Conservation (phyloP, 2,888 invertebrate genomes). For the Pachliopta kotzebuea region DNA sequence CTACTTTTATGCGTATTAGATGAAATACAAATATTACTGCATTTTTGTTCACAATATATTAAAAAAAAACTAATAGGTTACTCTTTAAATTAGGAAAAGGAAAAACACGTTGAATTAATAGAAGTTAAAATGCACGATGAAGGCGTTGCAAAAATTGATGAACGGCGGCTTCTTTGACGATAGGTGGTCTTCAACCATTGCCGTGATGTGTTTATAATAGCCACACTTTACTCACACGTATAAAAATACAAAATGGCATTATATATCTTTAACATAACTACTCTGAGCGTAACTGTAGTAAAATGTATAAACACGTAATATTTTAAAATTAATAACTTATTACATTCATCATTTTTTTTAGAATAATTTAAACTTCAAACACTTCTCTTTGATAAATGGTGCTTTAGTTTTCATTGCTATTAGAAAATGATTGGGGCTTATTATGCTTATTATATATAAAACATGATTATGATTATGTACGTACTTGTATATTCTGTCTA, state of each 20-base stretch:
- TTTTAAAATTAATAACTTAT: background rate
- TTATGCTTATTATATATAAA: no score
- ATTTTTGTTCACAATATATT: background rate
- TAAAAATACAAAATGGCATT: constrained; percentile 52
- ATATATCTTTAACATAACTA: constrained; percentile 39
- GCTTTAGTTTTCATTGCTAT: no score
- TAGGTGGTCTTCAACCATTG: constrained; percentile 69
- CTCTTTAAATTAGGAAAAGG: background rate
- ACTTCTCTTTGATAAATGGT: no score
- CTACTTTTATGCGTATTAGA: background rate
- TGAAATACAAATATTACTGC: background rate
- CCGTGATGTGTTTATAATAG: constrained; percentile 78
- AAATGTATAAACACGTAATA: background rate
- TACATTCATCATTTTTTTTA: background rate
- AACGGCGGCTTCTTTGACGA: constrained; percentile 72
- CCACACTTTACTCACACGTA: constrained; percentile 65
- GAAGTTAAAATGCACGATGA: constrained; percentile 57
- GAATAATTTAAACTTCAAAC: no score
- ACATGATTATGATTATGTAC: no score
- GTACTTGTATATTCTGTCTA: background rate
- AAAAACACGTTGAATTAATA: constrained; percentile 47
- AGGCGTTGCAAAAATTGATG: constrained; percentile 72
- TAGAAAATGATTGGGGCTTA: no score
- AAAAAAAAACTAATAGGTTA: background rate
- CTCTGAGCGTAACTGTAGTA: constrained; percentile 49